phyloP scores from a whole-genome alignment of 23 tunicate genomes.

The Botrylloides violaceus region DNA sequence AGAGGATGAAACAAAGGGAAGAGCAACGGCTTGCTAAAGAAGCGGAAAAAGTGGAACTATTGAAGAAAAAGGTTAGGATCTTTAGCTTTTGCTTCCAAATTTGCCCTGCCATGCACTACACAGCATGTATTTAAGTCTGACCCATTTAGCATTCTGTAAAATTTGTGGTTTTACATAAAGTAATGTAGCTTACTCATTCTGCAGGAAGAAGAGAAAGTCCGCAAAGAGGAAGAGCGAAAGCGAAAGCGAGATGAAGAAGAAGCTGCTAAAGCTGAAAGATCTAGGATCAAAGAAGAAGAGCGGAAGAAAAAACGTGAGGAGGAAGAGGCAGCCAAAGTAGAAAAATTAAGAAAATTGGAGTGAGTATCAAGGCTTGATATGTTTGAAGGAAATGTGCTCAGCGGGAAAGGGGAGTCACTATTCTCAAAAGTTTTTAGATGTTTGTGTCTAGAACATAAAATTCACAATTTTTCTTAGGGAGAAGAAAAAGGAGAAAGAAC shows the following conservation, averaged over 20 bases:
- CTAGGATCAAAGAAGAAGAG: constrained; percentile 53
- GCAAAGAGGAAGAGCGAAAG: constrained; percentile 68
- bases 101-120: no score
- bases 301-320: constrained; percentile 62
- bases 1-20: constrained; percentile 53
- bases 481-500: constrained; percentile 54
- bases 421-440: not conserved
- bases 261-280: constrained; percentile 31
- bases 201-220: constrained; percentile 70
- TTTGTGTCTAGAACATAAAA: no score
- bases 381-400: no score
- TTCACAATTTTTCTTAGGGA: constrained; percentile 28
- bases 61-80: constrained; percentile 45
- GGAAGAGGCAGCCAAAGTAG: constrained; percentile 48
- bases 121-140: no score
- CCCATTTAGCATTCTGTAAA: not conserved
- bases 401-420: not conserved
- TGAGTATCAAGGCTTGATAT: constrained; percentile 40
- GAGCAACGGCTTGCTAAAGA: constrained; percentile 42
- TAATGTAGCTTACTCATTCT: not conserved
- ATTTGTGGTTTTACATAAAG: not conserved
- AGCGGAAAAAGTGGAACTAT: constrained; percentile 45
- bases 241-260: constrained; percentile 65
- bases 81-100: no score
- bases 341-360: constrained; percentile 53